A percentile compares a stretch with the other conserved stretches of the same genome.
These are phyloP conservation scores for Pollenia amentaria DNA, from an alignment of 2,888 invertebrate genomes.

Conservation along the genomic window DNA sequence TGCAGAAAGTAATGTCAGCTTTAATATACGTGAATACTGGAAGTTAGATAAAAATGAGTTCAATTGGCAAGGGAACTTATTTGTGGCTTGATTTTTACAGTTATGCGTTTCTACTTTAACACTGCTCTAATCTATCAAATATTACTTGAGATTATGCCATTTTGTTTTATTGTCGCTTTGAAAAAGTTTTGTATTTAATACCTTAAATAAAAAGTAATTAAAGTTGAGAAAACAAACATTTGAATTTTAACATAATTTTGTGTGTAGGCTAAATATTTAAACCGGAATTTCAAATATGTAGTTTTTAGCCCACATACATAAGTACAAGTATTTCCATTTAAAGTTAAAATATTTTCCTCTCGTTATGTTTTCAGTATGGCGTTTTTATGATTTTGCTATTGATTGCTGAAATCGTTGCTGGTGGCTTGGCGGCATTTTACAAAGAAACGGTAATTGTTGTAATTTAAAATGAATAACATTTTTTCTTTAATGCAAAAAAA, in stretches of 20 bases:
- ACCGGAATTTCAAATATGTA: too few relatives aligned
- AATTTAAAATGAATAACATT: background rate
- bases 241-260: too few relatives aligned
- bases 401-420: conserved; percentile 88
- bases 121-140: background rate
- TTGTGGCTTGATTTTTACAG: background rate
- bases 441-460: conserved; percentile 86
- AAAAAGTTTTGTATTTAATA: too few relatives aligned
- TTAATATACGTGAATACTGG: background rate
- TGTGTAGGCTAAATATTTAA: too few relatives aligned
- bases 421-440: conserved; percentile 88
- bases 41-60: background rate
- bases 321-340: too few relatives aligned
- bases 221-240: too few relatives aligned
- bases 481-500: background rate
- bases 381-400: conserved; percentile 88
- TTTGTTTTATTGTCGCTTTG: too few relatives aligned
- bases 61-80: conserved; percentile 28
- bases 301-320: too few relatives aligned
- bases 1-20: background rate
- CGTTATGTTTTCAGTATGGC: conserved; percentile 87
- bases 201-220: too few relatives aligned
- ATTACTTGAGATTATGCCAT: background rate
- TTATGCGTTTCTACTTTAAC: background rate
- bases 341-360: background rate